Evolutionary conservation across 1,140 invertebrate genomes (phyloP), one percentile per base, ranked within the genome.

Genomic region (Homarus americanus): DNA sequence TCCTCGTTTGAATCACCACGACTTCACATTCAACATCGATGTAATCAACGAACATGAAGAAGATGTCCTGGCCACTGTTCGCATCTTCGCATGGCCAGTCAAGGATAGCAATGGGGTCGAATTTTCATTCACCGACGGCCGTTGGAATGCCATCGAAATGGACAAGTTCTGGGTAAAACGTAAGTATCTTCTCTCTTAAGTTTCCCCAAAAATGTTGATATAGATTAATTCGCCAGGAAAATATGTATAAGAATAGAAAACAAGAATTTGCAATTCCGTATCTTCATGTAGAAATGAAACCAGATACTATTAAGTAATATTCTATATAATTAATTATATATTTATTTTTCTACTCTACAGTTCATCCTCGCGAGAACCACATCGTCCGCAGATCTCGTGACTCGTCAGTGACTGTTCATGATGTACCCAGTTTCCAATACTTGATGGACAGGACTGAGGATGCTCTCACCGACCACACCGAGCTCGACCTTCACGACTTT

Each of bases 21-120:
- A 87, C 15, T 87, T 87, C 40, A 34, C 84, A 10, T 87, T 63
- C 73, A 32, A 44, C 15, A 63, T 40, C 15, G 84, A 87, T 63
- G 34, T 87, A 32, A 40, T 28, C 5, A 87, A 87, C 75, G 9
- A 87, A 7, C 9, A 38, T 24, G 24, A 87, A 15, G 12, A 58
- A 7, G 73, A 76, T 24, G 53, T 78, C 20, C 17, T 87, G 15
- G 73, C 84, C 36, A 78, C 75, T 17, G 75, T 87, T n/a, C 84
- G 84, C 58, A 87, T 87, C 58, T 87, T 87, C 84, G 84, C 73
- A 17, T 87, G 73, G 84, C 84, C 84, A 7, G 73, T 58, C 34
- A 1, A 53, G 0, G 84, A 87, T 73, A 78, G 53, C 44, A 76
- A 87, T 15, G 84, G 84, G 24, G 20, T 87, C 24, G n/a, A 17